A percentile compares a stretch with the other conserved stretches of the same genome.
phyloP scores from a whole-genome alignment of 2,113 vertebrate species.

The Tetrao urogallus region DNA sequence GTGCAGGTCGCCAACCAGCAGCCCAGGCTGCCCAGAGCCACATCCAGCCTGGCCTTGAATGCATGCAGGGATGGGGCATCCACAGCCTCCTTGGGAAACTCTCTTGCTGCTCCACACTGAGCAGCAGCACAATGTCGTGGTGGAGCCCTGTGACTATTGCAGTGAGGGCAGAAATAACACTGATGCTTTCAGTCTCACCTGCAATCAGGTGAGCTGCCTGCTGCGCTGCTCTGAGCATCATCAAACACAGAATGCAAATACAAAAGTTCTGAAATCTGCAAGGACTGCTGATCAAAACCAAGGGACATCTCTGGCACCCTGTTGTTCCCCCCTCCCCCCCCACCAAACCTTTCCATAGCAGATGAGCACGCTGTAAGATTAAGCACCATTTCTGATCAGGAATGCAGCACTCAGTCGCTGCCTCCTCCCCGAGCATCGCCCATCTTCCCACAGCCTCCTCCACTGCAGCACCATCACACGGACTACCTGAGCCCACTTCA shows the following conservation, averaged over 20 bases:
- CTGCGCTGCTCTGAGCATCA: rapidly evolving
- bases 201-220: background rate
- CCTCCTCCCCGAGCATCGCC: conserved; percentile 12
- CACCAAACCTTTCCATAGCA: background rate
- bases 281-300: rapidly evolving
- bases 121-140: background rate
- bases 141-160: background rate
- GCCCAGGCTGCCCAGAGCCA: too few relatives aligned
- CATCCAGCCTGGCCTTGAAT: too few relatives aligned
- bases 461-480: background rate
- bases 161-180: background rate
- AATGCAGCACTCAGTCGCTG: background rate
- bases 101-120: background rate
- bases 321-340: background rate
- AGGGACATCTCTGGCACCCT: background rate
- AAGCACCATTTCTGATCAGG: conserved; percentile 7
- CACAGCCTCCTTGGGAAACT: too few relatives aligned
- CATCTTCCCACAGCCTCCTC: conserved; percentile 42
- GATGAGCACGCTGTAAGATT: background rate
- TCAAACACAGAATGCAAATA: rapidly evolving
- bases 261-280: rapidly evolving
- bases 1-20: too few relatives aligned
- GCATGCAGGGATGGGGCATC: too few relatives aligned
- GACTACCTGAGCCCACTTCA: background rate
- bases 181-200: too few relatives aligned